These are phyloP conservation scores for Xanthia togata DNA, from an alignment of 2,888 invertebrate genomes.

Conservation along the genomic window DNA sequence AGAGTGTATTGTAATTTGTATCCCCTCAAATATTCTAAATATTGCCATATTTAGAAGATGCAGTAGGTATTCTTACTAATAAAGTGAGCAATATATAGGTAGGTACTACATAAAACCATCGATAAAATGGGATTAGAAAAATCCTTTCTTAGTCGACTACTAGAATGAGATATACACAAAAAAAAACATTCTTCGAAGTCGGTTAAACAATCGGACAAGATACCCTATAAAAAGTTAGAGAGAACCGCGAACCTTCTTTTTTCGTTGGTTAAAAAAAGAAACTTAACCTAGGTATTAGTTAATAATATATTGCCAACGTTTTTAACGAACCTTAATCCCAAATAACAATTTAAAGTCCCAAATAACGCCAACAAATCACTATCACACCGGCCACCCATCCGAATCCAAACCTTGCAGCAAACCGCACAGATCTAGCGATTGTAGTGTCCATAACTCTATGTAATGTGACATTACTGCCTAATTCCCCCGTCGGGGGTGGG, in stretches of 20 bases:
- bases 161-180: background rate
- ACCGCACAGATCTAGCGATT: slow-evolving; percentile 50
- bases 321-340: background rate
- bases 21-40: slow-evolving; percentile 7
- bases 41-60: slow-evolving; percentile 5
- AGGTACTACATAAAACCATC: background rate
- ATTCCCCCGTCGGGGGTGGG: slow-evolving; percentile 17
- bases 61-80: background rate
- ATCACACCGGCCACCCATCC: slow-evolving; percentile 27
- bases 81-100: background rate
- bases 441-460: slow-evolving; percentile 56
- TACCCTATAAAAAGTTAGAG: background rate
- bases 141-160: too few relatives aligned
- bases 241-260: too few relatives aligned
- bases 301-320: background rate
- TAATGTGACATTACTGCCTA: slow-evolving; percentile 63
- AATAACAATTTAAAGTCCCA: background rate
- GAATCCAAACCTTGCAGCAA: slow-evolving; percentile 25
- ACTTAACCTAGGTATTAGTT: too few relatives aligned
- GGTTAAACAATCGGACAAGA: background rate
- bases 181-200: too few relatives aligned
- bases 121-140: background rate
- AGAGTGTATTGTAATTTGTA: background rate
- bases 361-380: slow-evolving; percentile 22
- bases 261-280: background rate